These are phyloP conservation scores for Meta bourneti DNA, from an alignment of 2,888 invertebrate species.

Conservation along the genomic window DNA sequence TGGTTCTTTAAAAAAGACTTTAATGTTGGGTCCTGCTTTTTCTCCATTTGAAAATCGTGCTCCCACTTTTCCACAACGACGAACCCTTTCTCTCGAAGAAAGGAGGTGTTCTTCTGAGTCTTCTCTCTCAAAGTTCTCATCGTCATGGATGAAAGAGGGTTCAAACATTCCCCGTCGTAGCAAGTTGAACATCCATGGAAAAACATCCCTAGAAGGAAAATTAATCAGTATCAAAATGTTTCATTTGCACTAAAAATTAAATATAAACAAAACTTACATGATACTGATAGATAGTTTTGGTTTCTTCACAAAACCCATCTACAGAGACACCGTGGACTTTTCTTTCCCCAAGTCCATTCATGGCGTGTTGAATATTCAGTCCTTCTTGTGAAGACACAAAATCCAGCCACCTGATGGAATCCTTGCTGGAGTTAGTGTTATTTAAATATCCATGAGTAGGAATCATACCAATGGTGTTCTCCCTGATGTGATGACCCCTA, in stretches of 20 bases:
- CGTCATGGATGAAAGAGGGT: background rate
- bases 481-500: background rate
- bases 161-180: background rate
- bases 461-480: background rate
- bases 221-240: too few species aligned
- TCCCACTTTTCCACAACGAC: slow-evolving; percentile 77
- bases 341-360: slow-evolving; percentile 56
- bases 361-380: background rate
- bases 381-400: background rate
- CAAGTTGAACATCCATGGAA: slow-evolving; percentile 28
- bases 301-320: slow-evolving; percentile 72
- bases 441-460: background rate
- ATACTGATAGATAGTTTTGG: slow-evolving; percentile 72
- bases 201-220: slow-evolving; percentile 28
- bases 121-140: background rate
- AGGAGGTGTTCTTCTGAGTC: background rate
- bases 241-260: background rate
- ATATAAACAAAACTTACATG: slow-evolving; percentile 15
- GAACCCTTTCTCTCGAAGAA: slow-evolving; percentile 62
- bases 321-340: slow-evolving; percentile 70
- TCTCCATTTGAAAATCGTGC: slow-evolving; percentile 72
- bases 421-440: background rate
- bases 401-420: slow-evolving; percentile 6
- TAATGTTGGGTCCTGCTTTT: background rate
- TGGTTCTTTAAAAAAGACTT: background rate